Percentiles rank a stretch among this genome's conserved stretches.
These are phyloP conservation scores for Tiphia femorata DNA, from an alignment of 2,888 invertebrate species.

Conservation along the genomic window DNA sequence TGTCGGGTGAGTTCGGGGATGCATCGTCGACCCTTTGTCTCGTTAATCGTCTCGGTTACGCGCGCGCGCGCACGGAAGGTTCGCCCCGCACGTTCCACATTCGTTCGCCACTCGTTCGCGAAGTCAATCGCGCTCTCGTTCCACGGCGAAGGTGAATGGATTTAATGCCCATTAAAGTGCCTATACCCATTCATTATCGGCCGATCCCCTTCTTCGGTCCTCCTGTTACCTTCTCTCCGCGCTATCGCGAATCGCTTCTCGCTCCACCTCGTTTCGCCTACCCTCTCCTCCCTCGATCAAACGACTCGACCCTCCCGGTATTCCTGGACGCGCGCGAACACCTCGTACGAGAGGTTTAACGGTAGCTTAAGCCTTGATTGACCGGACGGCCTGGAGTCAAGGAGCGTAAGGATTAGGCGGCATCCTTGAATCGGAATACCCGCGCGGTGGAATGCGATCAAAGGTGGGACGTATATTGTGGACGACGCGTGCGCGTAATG, in stretches of 20 bases:
- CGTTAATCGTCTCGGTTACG: slow-evolving; percentile 21
- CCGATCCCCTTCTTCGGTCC: background rate
- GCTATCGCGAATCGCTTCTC: background rate
- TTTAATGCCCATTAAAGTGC: slow-evolving; percentile 22
- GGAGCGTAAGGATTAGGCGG: slow-evolving; percentile 31
- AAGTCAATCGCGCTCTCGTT: background rate
- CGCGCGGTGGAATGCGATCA: too few relatives aligned
- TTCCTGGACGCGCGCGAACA: slow-evolving; percentile 26
- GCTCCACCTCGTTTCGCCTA: background rate
- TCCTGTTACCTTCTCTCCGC: background rate
- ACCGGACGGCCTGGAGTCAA: slow-evolving; percentile 24
- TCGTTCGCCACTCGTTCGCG: background rate
- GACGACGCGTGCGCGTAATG: too few relatives aligned
- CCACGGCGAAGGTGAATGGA: slow-evolving; percentile 36
- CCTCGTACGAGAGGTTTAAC: slow-evolving; percentile 26
- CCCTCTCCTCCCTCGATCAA: slow-evolving; percentile 24
- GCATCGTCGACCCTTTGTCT: slow-evolving; percentile 19
- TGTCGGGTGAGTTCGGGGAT: slow-evolving; percentile 13
- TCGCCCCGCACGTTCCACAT: background rate
- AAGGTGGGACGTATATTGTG: too few relatives aligned
- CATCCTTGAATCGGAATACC: slow-evolving; percentile 29
- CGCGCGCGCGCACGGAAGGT: too few relatives aligned
- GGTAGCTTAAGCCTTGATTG: slow-evolving; percentile 43
- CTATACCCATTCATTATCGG: slow-evolving; percentile 24
- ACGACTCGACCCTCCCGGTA: slow-evolving; percentile 23